Evolutionary conservation across 2,888 invertebrate genomes (phyloP).

Genomic region (Drosophila lacicola): DNA sequence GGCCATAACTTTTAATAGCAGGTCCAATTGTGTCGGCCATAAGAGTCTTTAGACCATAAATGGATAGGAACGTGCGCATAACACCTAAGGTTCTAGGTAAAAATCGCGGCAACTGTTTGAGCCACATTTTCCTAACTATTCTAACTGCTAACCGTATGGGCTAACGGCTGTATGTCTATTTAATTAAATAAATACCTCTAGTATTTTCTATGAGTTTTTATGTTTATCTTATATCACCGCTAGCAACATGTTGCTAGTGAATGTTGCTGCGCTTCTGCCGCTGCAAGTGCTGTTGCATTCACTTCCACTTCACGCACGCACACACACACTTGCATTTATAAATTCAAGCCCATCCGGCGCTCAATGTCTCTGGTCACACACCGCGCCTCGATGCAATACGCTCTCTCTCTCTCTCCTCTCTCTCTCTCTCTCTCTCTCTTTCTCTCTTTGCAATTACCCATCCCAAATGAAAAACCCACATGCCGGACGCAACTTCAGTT

Average conservation of each 20-base stretch:
- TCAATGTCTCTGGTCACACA: constrained; percentile 43
- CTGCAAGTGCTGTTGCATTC: constrained; percentile 10
- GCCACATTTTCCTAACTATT: constrained; percentile 7
- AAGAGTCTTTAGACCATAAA: constrained; percentile 57
- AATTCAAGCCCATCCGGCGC: constrained; percentile 72
- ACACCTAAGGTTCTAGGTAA: constrained; percentile 45
- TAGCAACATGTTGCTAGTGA: constrained; percentile 29
- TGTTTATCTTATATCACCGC: not conserved
- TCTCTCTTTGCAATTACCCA: constrained; percentile 34
- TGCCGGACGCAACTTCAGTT: constrained; percentile 53
- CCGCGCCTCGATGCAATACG: constrained; percentile 23
- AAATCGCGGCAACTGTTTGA: constrained; percentile 10
- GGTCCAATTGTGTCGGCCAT: constrained; percentile 25
- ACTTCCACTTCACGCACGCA: constrained; percentile 21
- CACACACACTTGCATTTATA: not conserved
- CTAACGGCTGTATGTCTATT: not conserved
- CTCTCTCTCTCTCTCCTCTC: constrained; percentile 13
- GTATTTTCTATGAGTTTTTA: not conserved
- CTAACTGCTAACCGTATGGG: not conserved
- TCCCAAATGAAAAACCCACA: constrained; percentile 67
- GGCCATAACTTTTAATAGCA: constrained; percentile 40
- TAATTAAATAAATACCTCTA: not conserved
- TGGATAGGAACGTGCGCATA: constrained; percentile 54
- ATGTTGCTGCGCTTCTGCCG: constrained; percentile 21
- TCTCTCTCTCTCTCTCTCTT: constrained; percentile 8